Evolutionary conservation across 2,888 invertebrate genomes (phyloP), one percentile per base, ranked within the genome.

Genomic region (Tetragonisca angustula): DNA sequence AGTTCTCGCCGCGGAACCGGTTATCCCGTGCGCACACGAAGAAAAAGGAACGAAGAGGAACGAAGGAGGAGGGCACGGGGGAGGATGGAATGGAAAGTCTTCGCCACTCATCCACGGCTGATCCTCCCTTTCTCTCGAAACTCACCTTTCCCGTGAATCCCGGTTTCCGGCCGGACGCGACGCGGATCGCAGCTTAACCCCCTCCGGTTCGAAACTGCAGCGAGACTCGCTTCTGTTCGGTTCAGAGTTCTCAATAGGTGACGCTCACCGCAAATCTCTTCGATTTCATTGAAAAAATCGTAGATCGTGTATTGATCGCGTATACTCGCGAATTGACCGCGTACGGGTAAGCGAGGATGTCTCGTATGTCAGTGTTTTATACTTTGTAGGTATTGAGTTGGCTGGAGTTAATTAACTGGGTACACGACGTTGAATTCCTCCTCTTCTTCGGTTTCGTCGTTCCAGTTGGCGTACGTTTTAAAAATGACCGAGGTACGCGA

Each of bases 111-210:
- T 87, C 89, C 83, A 72, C 81, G 78, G 85, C 88, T 91, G 91
- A 91, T 91, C 90, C 91, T 75, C 80, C 87, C 89, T 89, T 91
- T 87, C 84, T 87, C 85, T 86, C 81, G 80, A 62, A 80, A 90
- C 84, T 88, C 86, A 90, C 88, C 82, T 79, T 76, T 76, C 59
- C 74, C 36, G 64, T 68, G 81, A 84, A 81, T 49, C 65, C 65
- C n/a, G 36, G 54, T 83, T 73, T 68, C 59, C 50, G 27, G 68
- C 21, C 78, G 83, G 83, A 83, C 74, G 70, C 79, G 72, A 76
- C 65, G n/a, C 49, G 82, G 88, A 88, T 87, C 87, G 87, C 43
- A 80, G 75, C 77, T 75, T 17, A 17, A 50, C 73, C 62, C 75
- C 71, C 74, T 77, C 62, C 62, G 69, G 62, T 62, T 56, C 36